phyloP scores from a whole-genome alignment of 2,113 vertebrate species.

The Tupaia chinensis region DNA sequence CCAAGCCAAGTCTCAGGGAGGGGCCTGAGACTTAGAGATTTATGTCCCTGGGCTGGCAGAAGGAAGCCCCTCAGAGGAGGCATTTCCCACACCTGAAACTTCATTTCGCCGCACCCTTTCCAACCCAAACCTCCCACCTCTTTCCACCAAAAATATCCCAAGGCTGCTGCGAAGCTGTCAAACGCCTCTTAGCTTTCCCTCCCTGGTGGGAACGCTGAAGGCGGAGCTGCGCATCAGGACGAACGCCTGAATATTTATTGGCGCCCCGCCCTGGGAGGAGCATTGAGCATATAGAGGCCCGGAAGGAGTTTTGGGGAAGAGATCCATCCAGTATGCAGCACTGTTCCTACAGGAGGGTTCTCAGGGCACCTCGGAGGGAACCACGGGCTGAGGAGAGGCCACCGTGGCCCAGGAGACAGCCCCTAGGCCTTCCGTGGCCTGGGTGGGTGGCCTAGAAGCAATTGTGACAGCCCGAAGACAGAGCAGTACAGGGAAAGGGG shows the following conservation, averaged over 20 bases:
- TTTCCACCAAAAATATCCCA: background rate
- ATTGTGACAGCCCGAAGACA: background rate
- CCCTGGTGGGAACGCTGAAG: background rate
- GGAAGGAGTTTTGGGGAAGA: background rate
- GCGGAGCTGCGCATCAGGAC: fast-evolving
- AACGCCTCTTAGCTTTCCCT: no score
- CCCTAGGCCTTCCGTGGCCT: no score
- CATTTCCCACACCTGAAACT: fast-evolving
- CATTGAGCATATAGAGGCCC: background rate
- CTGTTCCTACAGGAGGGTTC: background rate
- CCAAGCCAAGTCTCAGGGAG: background rate
- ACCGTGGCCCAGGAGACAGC: background rate
- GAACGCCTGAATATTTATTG: fast-evolving
- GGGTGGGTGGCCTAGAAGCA: background rate
- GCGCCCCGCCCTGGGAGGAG: background rate
- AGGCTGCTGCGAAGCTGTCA: background rate
- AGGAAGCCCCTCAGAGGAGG: background rate
- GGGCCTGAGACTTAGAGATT: background rate
- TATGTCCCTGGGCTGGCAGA: background rate
- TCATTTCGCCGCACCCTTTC: background rate
- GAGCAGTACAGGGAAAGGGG: background rate
- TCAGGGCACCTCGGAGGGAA: background rate
- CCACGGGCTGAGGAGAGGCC: background rate
- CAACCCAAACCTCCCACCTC: background rate
- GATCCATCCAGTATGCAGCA: background rate